phyloP scores from a whole-genome alignment of 1,140 invertebrate genomes.

The Drosophila bipectinata region DNA sequence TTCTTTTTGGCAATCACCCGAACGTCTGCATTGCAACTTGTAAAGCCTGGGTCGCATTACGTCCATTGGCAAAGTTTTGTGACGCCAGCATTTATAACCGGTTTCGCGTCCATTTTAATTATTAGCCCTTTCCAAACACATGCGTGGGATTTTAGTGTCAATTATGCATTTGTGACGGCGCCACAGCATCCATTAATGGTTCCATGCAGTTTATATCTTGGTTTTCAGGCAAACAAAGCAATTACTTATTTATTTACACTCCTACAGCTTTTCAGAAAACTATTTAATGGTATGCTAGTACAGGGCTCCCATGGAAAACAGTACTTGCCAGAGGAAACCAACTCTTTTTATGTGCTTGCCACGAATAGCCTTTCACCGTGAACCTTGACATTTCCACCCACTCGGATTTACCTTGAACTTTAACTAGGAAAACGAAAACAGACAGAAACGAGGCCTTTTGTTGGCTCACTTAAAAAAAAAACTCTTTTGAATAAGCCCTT shows the following conservation, averaged over 20 bases:
- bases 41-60: constrained; percentile 62
- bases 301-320: neutral
- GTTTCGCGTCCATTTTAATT: constrained; percentile 71
- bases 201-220: constrained; percentile 15
- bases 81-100: constrained; percentile 75
- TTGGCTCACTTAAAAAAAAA: constrained; percentile 29
- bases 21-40: constrained; percentile 34
- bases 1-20: constrained; percentile 27
- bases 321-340: neutral
- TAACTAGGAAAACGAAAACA: constrained; percentile 9
- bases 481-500: constrained; percentile 36
- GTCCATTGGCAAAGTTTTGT: constrained; percentile 76
- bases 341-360: neutral
- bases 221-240: neutral
- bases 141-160: constrained; percentile 54
- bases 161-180: constrained; percentile 45
- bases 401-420: constrained; percentile 39
- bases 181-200: constrained; percentile 42
- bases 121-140: constrained; percentile 52
- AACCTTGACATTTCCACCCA: constrained; percentile 28
- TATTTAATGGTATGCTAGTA: neutral
- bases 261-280: neutral
- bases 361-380: neutral
- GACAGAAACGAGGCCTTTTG: constrained; percentile 18
- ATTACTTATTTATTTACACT: neutral